phyloP scores from a whole-genome alignment of 2,888 invertebrate species.

The Coenonympha glycerion region DNA sequence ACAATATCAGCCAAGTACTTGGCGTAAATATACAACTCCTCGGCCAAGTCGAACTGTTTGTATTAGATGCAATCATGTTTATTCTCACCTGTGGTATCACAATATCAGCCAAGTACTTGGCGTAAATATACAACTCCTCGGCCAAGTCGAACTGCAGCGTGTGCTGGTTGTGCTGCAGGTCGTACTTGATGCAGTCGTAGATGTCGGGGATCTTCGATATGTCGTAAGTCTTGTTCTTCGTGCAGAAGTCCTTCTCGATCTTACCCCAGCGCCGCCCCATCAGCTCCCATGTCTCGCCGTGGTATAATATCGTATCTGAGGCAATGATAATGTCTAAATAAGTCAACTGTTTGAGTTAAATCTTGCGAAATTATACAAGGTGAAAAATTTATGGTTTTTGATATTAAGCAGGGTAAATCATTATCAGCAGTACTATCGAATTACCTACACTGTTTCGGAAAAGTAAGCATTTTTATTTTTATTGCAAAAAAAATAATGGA shows the following conservation, averaged over 20 bases:
- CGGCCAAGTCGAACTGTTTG: conserved; percentile 94
- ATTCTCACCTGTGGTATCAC: conserved; percentile 93
- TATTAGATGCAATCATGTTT: too few species aligned
- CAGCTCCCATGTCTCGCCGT: conserved; percentile 99
- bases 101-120: conserved; percentile 98
- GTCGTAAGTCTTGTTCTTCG: conserved; percentile 93
- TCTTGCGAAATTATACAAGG: too few species aligned
- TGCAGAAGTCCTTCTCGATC: conserved; percentile 97
- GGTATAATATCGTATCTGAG: conserved; percentile 93
- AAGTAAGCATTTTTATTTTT: too few species aligned
- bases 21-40: conserved; percentile 94
- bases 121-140: conserved; percentile 94
- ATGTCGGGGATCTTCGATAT: conserved; percentile 99
- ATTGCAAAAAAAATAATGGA: too few species aligned
- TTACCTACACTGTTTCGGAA: too few species aligned
- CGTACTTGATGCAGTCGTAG: conserved; percentile 99
- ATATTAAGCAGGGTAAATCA: too few species aligned
- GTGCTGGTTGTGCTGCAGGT: conserved; percentile 98
- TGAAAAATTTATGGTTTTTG: too few species aligned
- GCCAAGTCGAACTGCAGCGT: conserved; percentile 94
- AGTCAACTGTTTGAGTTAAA: too few species aligned
- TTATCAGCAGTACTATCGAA: too few species aligned
- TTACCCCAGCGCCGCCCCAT: conserved; percentile 99
- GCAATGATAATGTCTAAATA: conserved; percentile 6
- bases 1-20: too few species aligned